Percentiles rank a stretch among this genome's conserved stretches.
phyloP scores from a whole-genome alignment of 2,797 vertebrate genomes.

The Menidia menidia region DNA sequence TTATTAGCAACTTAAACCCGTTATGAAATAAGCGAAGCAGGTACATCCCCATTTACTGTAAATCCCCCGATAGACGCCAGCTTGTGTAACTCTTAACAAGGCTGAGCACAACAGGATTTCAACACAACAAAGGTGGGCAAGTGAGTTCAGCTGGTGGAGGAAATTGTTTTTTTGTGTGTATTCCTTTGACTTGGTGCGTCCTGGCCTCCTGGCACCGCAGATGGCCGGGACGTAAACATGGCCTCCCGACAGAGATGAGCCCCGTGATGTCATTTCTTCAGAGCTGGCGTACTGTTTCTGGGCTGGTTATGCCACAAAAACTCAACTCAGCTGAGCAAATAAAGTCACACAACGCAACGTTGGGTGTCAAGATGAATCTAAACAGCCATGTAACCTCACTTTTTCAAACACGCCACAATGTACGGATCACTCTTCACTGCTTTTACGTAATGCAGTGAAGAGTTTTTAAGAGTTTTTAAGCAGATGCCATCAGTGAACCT shows the following conservation, averaged over 20 bases:
- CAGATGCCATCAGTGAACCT: too few relatives aligned
- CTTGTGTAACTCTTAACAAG: conserved; percentile 48
- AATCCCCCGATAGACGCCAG: conserved; percentile 48
- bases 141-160: conserved; percentile 9
- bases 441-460: too few relatives aligned
- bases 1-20: conserved; percentile 38
- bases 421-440: neutral
- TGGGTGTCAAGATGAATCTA: neutral
- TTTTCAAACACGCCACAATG: neutral
- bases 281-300: conserved; percentile 7
- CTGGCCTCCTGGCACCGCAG: conserved; percentile 45
- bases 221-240: conserved; percentile 38
- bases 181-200: conserved; percentile 18
- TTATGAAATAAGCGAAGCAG: conserved; percentile 38
- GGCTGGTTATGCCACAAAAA: conserved; percentile 11
- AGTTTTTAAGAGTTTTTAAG: too few relatives aligned
- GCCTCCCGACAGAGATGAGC: conserved; percentile 18
- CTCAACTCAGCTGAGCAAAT: conserved; percentile 10
- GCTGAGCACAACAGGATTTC: conserved; percentile 12
- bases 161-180: neutral
- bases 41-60: conserved; percentile 48
- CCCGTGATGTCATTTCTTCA: conserved; percentile 13
- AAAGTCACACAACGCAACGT: neutral
- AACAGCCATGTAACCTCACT: neutral
- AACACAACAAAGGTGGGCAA: neutral